These are phyloP conservation scores for Prionailurus bengalensis DNA, from an alignment of 2,113 vertebrate species.

Conservation along the genomic window DNA sequence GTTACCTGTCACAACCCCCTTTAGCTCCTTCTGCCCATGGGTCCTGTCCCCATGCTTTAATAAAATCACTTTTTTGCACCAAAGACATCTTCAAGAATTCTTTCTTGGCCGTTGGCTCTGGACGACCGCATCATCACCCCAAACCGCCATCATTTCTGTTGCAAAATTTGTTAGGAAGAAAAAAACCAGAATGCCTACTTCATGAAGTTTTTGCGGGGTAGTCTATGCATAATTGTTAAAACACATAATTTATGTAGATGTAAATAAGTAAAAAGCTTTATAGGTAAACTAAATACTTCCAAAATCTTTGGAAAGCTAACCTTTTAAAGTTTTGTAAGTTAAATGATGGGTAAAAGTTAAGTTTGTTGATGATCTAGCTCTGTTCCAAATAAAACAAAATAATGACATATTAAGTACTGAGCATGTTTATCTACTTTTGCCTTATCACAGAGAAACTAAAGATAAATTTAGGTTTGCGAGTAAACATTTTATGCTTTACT, in stretches of 20 bases:
- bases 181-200: no score
- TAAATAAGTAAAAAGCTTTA: not conserved
- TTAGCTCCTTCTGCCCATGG: no score
- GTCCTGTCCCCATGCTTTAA: no score
- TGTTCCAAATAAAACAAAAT: not conserved
- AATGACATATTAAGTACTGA: not conserved
- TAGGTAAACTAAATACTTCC: not conserved
- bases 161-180: no score
- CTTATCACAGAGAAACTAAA: not conserved
- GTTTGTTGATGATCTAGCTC: not conserved
- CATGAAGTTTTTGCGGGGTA: no score
- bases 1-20: rapidly evolving
- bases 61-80: no score
- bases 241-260: not conserved
- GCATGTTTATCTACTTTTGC: not conserved
- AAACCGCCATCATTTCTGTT: no score
- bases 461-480: not conserved
- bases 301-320: not conserved
- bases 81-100: no score
- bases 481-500: not conserved
- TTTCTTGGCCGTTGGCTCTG: no score
- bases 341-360: not conserved
- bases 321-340: not conserved
- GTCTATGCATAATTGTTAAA: not conserved
- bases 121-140: no score